Evolutionary conservation across 2,888 invertebrate species (phyloP).

Genomic region (Drepana falcataria): DNA sequence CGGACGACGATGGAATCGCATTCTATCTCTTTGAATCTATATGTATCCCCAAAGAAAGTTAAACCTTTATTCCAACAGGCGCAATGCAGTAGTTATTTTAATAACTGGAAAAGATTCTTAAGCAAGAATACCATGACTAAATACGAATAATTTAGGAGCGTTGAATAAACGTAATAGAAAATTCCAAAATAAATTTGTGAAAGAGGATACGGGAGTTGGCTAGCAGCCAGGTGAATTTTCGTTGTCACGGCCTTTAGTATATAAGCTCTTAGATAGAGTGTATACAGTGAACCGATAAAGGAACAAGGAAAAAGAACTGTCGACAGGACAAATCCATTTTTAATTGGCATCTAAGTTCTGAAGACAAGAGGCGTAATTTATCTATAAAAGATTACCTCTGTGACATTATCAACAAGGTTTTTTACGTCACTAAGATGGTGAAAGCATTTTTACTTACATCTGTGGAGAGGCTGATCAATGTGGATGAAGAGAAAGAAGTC

Average conservation of each 20-base stretch:
- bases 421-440: too few relatives aligned
- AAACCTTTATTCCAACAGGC: too few relatives aligned
- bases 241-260: slow-evolving; percentile 1
- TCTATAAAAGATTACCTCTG: neutral
- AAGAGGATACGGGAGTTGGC: slow-evolving; percentile 2
- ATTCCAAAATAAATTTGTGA: slow-evolving; percentile 1
- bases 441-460: too few relatives aligned
- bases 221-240: slow-evolving; percentile 1
- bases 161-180: neutral
- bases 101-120: too few relatives aligned
- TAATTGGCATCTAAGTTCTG: neutral
- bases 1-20: too few relatives aligned
- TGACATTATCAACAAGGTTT: neutral
- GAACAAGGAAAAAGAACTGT: neutral
- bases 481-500: too few relatives aligned
- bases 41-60: too few relatives aligned
- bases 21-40: too few relatives aligned
- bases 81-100: too few relatives aligned
- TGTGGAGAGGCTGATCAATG: too few relatives aligned
- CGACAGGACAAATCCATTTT: neutral
- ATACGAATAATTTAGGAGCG: neutral
- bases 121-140: too few relatives aligned
- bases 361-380: neutral
- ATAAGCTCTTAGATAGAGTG: neutral
- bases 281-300: neutral